Conservation (phyloP, 2,888 invertebrate genomes). For the Eristalis tenax region DNA sequence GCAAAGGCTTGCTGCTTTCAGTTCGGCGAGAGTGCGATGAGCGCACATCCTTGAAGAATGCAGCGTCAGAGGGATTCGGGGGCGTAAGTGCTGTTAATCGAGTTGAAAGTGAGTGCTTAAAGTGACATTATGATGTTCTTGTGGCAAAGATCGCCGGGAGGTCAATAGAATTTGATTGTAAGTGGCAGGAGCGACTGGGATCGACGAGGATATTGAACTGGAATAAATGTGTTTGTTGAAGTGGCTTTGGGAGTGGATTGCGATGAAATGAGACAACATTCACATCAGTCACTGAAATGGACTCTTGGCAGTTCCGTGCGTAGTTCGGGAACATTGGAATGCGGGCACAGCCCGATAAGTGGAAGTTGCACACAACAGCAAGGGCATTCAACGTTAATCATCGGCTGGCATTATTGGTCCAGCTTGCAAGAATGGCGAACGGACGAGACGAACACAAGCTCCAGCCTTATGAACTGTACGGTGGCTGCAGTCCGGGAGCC, state of each 20-base stretch:
- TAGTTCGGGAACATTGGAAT: too few species aligned
- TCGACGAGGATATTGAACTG: background rate
- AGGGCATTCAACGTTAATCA: too few species aligned
- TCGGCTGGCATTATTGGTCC: too few species aligned
- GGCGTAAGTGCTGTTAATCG: conserved; percentile 56
- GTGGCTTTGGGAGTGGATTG: background rate
- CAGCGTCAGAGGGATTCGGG: conserved; percentile 23
- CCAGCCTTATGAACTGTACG: too few species aligned
- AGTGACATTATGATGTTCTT: conserved; percentile 41
- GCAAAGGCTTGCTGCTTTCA: background rate
- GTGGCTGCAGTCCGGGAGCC: too few species aligned
- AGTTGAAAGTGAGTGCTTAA: conserved; percentile 48
- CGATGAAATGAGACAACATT: too few species aligned
- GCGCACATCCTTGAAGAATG: conserved; percentile 1
- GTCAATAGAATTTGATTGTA: conserved; percentile 16
- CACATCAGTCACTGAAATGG: too few species aligned
- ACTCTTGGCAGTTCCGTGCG: too few species aligned
- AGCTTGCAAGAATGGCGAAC: too few species aligned
- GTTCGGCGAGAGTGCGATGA: background rate
- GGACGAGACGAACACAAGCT: too few species aligned
- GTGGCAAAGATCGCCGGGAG: conserved; percentile 23
- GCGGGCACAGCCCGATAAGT: too few species aligned
- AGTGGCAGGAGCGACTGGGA: background rate
- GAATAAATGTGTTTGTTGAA: background rate
- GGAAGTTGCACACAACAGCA: too few species aligned